A percentile compares a stretch with the other conserved stretches of the same genome.
phyloP scores from a whole-genome alignment of 2,888 invertebrate genomes.

The Antheraea assamensis region DNA sequence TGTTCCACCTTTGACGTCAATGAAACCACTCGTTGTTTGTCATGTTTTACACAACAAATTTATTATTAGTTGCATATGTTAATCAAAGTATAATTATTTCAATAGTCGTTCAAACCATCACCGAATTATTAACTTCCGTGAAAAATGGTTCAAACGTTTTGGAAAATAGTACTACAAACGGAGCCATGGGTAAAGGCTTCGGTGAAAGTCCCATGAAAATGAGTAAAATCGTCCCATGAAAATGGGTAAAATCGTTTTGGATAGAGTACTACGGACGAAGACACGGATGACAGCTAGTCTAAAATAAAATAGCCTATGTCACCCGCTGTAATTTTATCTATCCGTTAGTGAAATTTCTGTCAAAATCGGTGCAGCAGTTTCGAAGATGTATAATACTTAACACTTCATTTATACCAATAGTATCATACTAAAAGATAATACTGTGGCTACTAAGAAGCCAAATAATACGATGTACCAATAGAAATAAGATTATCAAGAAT shows the following conservation, averaged over 20 bases:
- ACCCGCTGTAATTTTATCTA: too few species aligned
- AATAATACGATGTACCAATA: neutral
- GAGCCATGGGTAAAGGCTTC: too few species aligned
- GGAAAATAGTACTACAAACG: too few species aligned
- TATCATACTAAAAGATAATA: neutral
- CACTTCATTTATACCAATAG: neutral
- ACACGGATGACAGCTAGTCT: too few species aligned
- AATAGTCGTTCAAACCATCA: neutral
- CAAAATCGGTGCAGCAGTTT: too few species aligned
- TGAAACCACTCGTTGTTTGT: constrained; percentile 30
- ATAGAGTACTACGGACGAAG: too few species aligned
- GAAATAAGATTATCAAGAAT: neutral
- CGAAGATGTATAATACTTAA: neutral
- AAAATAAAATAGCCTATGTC: too few species aligned
- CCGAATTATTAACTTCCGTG: neutral
- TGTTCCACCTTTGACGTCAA: constrained; percentile 36
- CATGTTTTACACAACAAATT: constrained; percentile 10
- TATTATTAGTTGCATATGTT: neutral
- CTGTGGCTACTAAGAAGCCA: neutral
- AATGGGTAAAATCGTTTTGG: too few species aligned
- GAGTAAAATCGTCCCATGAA: too few species aligned
- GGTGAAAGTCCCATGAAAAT: too few species aligned
- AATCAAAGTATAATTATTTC: neutral
- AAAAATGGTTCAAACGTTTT: too few species aligned
- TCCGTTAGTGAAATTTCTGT: too few species aligned